A percentile compares a stretch with the other conserved stretches of the same genome.
These are phyloP conservation scores for Oedothorax gibbosus DNA, from an alignment of 1,140 invertebrate species.

Conservation along the genomic window DNA sequence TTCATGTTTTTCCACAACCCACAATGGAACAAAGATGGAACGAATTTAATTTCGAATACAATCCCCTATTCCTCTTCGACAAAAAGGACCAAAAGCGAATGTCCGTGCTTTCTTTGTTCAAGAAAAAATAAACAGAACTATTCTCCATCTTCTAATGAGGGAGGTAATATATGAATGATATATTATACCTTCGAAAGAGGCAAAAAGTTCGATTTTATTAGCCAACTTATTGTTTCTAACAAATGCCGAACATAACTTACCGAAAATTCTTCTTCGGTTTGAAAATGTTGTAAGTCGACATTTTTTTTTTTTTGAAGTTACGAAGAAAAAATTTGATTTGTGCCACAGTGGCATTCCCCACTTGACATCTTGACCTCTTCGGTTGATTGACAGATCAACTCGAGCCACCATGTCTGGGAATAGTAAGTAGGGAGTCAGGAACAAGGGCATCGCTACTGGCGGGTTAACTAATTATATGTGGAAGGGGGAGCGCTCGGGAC, in stretches of 20 bases:
- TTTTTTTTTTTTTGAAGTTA: no score
- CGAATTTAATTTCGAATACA: conserved; percentile 47
- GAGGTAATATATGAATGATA: conserved; percentile 16
- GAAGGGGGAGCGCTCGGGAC: no score
- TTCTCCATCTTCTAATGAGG: conserved; percentile 21
- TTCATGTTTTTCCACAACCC: conserved; percentile 20
- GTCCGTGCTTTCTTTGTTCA: conserved; percentile 11
- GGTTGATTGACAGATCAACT: no score
- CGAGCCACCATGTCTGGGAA: no score
- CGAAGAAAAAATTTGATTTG: no score
- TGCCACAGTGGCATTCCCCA: no score
- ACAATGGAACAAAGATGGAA: neutral
- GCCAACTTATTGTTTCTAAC: conserved; percentile 22
- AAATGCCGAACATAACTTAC: conserved; percentile 33
- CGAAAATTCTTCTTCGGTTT: neutral
- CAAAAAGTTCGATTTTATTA: conserved; percentile 33
- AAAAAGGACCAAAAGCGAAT: conserved; percentile 19
- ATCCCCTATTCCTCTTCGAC: neutral
- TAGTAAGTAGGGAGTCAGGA: no score
- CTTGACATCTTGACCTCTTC: no score
- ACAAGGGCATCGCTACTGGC: no score
- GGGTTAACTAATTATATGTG: no score
- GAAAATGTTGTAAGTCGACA: neutral
- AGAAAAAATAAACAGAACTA: conserved; percentile 7
- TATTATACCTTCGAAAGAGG: conserved; percentile 12